These are phyloP conservation scores for Ceramica pisi DNA, from an alignment of 2,888 invertebrate species.

Conservation along the genomic window DNA sequence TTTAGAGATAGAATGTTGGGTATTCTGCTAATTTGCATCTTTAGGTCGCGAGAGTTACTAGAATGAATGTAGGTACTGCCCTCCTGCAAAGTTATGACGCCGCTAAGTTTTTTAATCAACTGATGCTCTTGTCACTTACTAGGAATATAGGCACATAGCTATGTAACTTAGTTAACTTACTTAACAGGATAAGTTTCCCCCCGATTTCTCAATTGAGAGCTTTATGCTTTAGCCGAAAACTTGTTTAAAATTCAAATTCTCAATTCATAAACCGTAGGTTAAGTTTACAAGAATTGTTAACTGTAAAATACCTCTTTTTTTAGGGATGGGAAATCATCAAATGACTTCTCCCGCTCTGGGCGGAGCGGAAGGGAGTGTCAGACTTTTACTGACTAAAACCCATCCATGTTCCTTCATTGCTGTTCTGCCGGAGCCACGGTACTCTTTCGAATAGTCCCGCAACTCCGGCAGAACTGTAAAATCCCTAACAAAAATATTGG, in stretches of 20 bases:
- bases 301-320: not conserved
- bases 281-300: not conserved
- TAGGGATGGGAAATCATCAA: no score
- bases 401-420: no score
- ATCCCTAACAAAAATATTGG: not conserved
- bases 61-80: not conserved
- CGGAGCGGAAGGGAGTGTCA: no score
- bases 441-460: no score
- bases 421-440: no score
- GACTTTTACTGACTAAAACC: no score
- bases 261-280: not conserved
- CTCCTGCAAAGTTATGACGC: not conserved
- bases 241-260: not conserved
- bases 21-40: not conserved
- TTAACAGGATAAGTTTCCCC: no score
- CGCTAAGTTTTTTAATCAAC: not conserved
- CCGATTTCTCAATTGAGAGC: not conserved
- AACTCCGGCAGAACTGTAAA: no score
- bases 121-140: not conserved
- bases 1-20: conserved; percentile 11
- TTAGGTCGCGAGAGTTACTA: not conserved
- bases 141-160: not conserved
- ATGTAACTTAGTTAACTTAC: not conserved
- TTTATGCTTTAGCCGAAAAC: not conserved
- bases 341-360: no score